Percentiles rank a stretch among this genome's conserved stretches.
Evolutionary conservation across 2,113 vertebrate species (phyloP).

Genomic region (Alouatta palliata): DNA sequence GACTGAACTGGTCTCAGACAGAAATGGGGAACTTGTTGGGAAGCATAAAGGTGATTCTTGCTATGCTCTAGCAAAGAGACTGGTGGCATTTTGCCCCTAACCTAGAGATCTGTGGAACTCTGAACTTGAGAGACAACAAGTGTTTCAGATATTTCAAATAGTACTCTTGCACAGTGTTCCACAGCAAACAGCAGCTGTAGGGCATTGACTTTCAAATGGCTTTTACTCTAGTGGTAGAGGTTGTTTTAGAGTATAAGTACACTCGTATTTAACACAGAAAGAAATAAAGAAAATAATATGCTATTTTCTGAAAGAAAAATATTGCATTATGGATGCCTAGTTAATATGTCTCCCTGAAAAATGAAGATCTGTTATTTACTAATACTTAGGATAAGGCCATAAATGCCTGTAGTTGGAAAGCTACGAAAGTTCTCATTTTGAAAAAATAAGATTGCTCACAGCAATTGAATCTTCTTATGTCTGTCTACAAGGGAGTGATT

Average conservation of each 20-base stretch:
- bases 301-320: background rate
- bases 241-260: constrained; percentile 4
- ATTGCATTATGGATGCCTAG: background rate
- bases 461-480: background rate
- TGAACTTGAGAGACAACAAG: too few species aligned
- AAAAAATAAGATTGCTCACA: background rate
- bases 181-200: constrained; percentile 45
- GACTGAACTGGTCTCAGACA: too few species aligned
- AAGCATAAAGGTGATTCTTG: too few species aligned
- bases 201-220: constrained; percentile 67
- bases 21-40: too few species aligned
- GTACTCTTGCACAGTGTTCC: constrained; percentile 43
- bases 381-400: constrained; percentile 1
- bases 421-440: background rate
- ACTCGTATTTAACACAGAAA: constrained; percentile 46
- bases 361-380: constrained; percentile 15
- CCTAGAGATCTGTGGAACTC: too few species aligned
- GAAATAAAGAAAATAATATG: too few species aligned
- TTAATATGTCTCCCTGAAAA: constrained; percentile 27
- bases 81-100: too few species aligned
- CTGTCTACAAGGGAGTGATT: background rate
- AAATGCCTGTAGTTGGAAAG: constrained; percentile 14
- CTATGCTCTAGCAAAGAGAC: too few species aligned
- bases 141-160: constrained; percentile 44
- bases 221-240: constrained; percentile 38